Evolutionary conservation across 2,888 invertebrate species (phyloP), one percentile per base, ranked within the genome.

Genomic region (Drosophila yooni): DNA sequence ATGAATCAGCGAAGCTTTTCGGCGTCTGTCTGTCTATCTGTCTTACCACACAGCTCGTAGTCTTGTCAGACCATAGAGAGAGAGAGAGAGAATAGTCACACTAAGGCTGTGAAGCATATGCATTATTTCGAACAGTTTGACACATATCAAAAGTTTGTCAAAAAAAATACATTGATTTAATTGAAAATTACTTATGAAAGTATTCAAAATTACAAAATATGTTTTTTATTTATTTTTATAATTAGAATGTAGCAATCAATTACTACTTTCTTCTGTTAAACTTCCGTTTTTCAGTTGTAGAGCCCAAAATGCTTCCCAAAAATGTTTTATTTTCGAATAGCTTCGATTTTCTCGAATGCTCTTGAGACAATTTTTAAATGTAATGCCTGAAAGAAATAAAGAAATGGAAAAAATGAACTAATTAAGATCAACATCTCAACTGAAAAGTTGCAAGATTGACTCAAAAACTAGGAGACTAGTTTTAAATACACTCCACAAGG

Each of bases 1-100:
- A 56, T 56, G 38, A 56, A 56, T 56, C 56, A 56, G 27, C 56
- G 27, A 56, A 56, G 29, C 21, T 40, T 40, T 40, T 31, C 11
- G 43, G 38, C 56, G 56, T 21, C 56, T 40, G 36, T 38, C 27
- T 56, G 36, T 11, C 46, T 46, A 15, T 46, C 4, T 25, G 13
- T 46, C 13, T 21, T 21, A 15, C 21, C 21, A 21, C n/a, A 21
- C 46, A 21, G 8, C 2, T 27, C 25, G 3, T 27, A 54, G 54
- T 36, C 18, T 34, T 53, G 25, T 21, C 21, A 11, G 25, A 53
- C 10, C 1, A 34, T 5, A 18, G 21, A 21, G 54, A 7, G 31
- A 51, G 10, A 27, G 29, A 52, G 13, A 33, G 13, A 53, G 15
- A 34, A 10, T 11, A 43, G 21, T 43, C 43, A 43, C 43, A 43